Evolutionary conservation across 2,888 invertebrate species (phyloP), one percentile per base, ranked within the genome.

Genomic region (Mylabris sibirica): DNA sequence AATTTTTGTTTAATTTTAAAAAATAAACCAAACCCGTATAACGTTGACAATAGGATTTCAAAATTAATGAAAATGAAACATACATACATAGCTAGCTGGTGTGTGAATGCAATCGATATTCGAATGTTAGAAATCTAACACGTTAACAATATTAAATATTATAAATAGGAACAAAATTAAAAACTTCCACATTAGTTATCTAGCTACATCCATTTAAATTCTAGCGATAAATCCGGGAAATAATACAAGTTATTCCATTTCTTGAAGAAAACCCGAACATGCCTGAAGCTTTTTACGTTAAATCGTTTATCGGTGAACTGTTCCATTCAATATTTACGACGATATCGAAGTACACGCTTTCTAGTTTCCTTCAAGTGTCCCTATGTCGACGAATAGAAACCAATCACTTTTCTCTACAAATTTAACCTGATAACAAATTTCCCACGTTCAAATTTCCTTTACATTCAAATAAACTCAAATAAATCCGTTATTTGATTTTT

Each of bases 281-380:
- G 62, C 53, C 60, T 59, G 41, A 41, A 67, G 63, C 67, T 62
- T 72, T 70, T 68, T 70, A 68, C 65, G 68, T 68, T 68, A 70
- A 70, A 70, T 66, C 72, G 70, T 69, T 67, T 70, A 67, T 68
- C 70, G 63, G 69, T 63, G 66, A 66, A 70, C 68, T 67, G 49
- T 66, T 72, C 72, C 60, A 68, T 72, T 66, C 67, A 70, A 70
- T 72, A 72, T 72, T 70, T 72, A 72, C 72, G 68, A 61, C 66
- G 65, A 44, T 66, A 65, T 35, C 67, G 65, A 65, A 20, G 60
- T 64, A 67, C 59, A 59, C 59, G 66, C 53, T 66, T 66, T 49
- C 57, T 24, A 57, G 57, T 57, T 57, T 20, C 24, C 63, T 35
- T 35, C 61, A 63, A 69, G 53, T 66, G 53, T 64, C 57, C 64